Percentiles rank a stretch among this genome's conserved stretches.
phyloP scores from a whole-genome alignment of 2,797 vertebrate genomes.

The Etheostoma perlongum region DNA sequence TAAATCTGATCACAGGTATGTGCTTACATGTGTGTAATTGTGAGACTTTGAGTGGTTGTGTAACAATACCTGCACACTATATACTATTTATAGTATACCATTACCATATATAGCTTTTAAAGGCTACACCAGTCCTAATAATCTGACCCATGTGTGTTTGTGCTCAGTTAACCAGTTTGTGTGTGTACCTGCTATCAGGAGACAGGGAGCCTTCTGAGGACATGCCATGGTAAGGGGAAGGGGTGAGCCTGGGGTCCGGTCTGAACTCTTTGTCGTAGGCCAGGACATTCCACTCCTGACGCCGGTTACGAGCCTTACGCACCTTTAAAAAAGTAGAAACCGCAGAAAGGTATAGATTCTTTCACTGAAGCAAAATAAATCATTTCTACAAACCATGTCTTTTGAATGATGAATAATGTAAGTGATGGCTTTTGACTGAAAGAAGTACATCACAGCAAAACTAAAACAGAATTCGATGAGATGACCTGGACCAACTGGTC shows the following conservation, averaged over 20 bases:
- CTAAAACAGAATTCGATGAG: too few species aligned
- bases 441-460: not conserved
- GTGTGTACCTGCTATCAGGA: slow-evolving; percentile 90
- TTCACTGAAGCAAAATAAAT: not conserved
- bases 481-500: too few species aligned
- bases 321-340: slow-evolving; percentile 57
- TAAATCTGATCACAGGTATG: not conserved
- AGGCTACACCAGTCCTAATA: not conserved
- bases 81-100: not conserved
- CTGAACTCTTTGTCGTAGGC: slow-evolving; percentile 95
- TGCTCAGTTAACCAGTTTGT: not conserved
- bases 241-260: slow-evolving; percentile 91
- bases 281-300: slow-evolving; percentile 95
- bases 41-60: not conserved
- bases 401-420: not conserved
- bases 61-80: not conserved
- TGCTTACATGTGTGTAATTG: not conserved
- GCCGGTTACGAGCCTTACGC: slow-evolving; percentile 92
- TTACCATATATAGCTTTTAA: not conserved
- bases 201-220: slow-evolving; percentile 94
- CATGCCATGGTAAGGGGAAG: slow-evolving; percentile 93
- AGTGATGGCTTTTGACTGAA: not conserved
- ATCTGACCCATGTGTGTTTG: not conserved
- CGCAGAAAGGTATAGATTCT: not conserved
- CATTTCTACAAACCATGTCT: not conserved